phyloP scores from a whole-genome alignment of 2,113 vertebrate genomes.

The Melozone crissalis region DNA sequence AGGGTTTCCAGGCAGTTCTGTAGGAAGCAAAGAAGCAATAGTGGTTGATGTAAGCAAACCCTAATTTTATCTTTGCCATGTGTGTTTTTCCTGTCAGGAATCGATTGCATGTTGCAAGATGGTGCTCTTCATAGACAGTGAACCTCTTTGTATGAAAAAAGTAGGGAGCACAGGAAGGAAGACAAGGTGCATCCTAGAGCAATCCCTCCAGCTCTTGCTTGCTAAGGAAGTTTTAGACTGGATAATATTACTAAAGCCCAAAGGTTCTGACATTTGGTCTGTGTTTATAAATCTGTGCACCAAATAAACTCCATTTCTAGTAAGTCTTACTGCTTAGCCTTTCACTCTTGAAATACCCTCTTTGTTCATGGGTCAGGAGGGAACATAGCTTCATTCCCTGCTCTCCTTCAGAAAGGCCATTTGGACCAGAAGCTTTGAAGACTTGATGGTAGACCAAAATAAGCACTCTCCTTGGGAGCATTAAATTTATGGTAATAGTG shows the following conservation, averaged over 20 bases:
- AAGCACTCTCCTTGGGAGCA: not conserved
- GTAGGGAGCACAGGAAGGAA: not conserved
- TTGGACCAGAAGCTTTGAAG: not conserved
- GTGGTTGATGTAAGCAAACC: slow-evolving; percentile 2
- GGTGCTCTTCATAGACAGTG: not conserved
- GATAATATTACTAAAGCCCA: not conserved
- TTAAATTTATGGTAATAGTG: not conserved
- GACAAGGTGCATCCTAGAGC: not conserved
- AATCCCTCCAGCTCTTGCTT: not conserved
- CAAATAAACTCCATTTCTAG: not conserved
- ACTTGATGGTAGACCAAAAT: not conserved
- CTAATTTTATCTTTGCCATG: not conserved
- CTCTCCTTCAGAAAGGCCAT: not conserved
- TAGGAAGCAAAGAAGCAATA: slow-evolving; percentile 44
- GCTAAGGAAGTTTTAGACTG: not conserved
- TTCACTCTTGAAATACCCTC: not conserved
- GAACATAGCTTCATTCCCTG: not conserved
- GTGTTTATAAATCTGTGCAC: not conserved
- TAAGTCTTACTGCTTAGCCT: not conserved
- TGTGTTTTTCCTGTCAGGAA: not conserved
- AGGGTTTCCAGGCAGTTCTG: slow-evolving; percentile 27
- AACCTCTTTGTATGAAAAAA: not conserved
- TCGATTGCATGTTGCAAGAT: not conserved
- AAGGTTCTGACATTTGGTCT: not conserved
- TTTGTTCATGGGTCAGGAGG: not conserved